Conservation (phyloP, 2,113 vertebrate species). For the Jaculus jaculus region DNA sequence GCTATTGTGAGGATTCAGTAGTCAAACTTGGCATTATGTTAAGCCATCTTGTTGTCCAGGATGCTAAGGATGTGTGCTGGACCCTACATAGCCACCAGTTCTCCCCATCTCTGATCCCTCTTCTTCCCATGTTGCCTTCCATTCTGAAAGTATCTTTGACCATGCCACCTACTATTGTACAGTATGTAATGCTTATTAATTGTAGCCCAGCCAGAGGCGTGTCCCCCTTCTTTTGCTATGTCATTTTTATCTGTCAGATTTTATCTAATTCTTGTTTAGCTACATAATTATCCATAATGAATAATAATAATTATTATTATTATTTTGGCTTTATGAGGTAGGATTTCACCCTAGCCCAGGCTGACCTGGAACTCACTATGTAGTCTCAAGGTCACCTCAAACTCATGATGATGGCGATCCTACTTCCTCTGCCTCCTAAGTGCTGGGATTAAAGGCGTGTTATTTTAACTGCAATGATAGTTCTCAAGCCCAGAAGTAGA, state of each 20-base stretch:
- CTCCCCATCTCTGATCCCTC: background rate
- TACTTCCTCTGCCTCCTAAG: too few relatives aligned
- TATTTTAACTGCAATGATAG: constrained; percentile 6
- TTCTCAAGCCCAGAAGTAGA: constrained; percentile 27
- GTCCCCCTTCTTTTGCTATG: background rate
- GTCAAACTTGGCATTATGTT: background rate
- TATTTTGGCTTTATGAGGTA: too few relatives aligned
- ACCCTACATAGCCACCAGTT: background rate
- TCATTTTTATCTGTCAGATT: background rate
- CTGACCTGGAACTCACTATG: too few relatives aligned
- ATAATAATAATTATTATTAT: background rate
- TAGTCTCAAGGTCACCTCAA: too few relatives aligned
- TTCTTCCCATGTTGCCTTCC: background rate
- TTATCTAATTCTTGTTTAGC: background rate
- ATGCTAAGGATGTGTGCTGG: background rate
- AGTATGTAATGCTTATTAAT: background rate
- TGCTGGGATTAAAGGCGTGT: background rate
- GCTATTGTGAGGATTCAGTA: background rate
- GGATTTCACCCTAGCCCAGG: too few relatives aligned
- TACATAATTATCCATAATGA: background rate
- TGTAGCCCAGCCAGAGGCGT: background rate
- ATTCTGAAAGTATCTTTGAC: background rate
- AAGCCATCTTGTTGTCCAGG: background rate
- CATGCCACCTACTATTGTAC: too few relatives aligned
- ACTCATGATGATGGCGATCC: too few relatives aligned